These are phyloP conservation scores for Epicauta chinensis DNA, from an alignment of 1,140 invertebrate species.

Conservation along the genomic window DNA sequence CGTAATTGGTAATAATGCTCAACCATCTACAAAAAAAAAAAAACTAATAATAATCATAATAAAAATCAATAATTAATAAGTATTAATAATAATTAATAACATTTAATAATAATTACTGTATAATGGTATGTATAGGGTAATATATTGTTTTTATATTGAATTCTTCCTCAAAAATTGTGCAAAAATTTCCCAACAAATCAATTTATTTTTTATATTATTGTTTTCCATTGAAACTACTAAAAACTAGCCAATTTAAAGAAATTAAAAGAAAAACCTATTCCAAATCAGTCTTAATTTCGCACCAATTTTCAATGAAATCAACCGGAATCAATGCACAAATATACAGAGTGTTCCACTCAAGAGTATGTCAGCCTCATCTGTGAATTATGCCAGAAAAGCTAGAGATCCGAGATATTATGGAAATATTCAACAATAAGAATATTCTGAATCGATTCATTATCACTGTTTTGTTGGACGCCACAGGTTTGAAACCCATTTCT, in stretches of 20 bases:
- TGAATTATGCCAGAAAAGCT: too few relatives aligned
- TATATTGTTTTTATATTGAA: too few relatives aligned
- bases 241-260: constrained; percentile 12
- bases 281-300: constrained; percentile 23
- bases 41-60: not conserved
- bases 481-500: too few relatives aligned
- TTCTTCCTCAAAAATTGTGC: too few relatives aligned
- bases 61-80: too few relatives aligned
- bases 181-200: constrained; percentile 1
- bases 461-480: too few relatives aligned
- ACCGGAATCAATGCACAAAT: constrained; percentile 4
- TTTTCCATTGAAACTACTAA: constrained; percentile 2
- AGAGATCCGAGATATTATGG: too few relatives aligned
- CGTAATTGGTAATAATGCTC: constrained; percentile 8
- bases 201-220: not conserved
- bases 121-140: constrained; percentile 13
- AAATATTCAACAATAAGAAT: too few relatives aligned
- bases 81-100: constrained; percentile 7
- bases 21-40: constrained; percentile 16
- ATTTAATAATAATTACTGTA: constrained; percentile 16
- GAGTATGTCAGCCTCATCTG: too few relatives aligned
- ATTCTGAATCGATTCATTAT: too few relatives aligned
- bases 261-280: constrained; percentile 18
- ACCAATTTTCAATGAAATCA: constrained; percentile 17
- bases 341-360: too few relatives aligned